Base-by-base conservation (phyloP, 2,797 vertebrate species). In the Dicrostonyx torquatus region DNA sequence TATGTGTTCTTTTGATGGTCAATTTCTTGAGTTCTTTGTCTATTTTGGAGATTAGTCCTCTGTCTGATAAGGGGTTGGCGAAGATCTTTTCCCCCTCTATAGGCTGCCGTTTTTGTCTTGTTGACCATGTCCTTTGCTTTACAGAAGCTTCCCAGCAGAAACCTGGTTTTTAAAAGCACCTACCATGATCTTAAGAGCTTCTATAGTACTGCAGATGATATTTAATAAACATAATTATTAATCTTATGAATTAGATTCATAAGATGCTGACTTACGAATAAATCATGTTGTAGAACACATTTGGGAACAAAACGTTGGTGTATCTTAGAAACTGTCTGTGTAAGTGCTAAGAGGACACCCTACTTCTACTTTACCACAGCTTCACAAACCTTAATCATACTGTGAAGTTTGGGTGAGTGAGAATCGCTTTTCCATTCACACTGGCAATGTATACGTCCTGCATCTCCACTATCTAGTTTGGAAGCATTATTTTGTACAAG, bases 171-270 rank as follows among this genome's bases (percentile, higher is more conserved):
- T 76, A 94, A 94, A 93, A 94, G 80, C 80, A 80, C 73, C 66
- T 50, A 73, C 48, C n/a, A 40, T 68, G 92, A 94, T 90, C 34
- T 80, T 93, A 82, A 87, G 85, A 96, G 94, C 53, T 73, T 53
- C 64, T 58, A 72, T 2, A 50, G 68, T 73, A 29, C 13, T 97
- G 60, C 17, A 73, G 72, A 73, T 76, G 77, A 62, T 95, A 91
- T 84, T 87, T 90, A 96, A 96, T 73, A 89, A 60, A 78, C 66
- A 90, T 88, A 80, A 90, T 87, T 91, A 79, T 77, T n/a, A n/a
- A n/a, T n/a, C n/a, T n/a, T n/a, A n/a, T n/a, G n/a, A n/a, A 87
- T 87, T 87, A 73, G 53, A 50, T 73, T 80, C 66, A 88, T 87
- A 91, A 50, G 70, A 79, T 68, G 82, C 60, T 87, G 86, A 80